Conservation (phyloP, 2,113 vertebrate species). For the Bufo gargarizans region DNA sequence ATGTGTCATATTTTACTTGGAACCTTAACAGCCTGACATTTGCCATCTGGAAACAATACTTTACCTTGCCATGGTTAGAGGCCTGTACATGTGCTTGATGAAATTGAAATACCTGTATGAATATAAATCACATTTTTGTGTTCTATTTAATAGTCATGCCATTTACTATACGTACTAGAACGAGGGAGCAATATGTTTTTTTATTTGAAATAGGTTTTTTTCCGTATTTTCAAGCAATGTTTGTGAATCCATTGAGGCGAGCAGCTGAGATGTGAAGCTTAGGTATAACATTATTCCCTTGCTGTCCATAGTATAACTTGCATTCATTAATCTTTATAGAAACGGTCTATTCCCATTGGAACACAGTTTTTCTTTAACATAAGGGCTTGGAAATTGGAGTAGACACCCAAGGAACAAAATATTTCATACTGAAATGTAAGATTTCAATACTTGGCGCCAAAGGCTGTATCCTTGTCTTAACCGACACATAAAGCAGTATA, state of each 20-base stretch:
- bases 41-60: constrained; percentile 51
- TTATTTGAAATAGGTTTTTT: constrained; percentile 24
- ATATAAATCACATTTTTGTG: constrained; percentile 1
- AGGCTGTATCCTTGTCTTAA: constrained; percentile 35
- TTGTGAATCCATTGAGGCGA: constrained; percentile 9
- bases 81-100: constrained; percentile 23
- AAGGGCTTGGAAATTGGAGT: constrained; percentile 57
- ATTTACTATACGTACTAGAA: neutral
- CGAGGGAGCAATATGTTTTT: neutral
- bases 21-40: constrained; percentile 26
- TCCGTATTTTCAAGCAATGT: constrained; percentile 28
- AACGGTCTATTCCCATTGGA: constrained; percentile 21
- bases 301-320: constrained; percentile 51
- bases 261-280: constrained; percentile 24
- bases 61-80: constrained; percentile 14
- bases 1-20: constrained; percentile 9
- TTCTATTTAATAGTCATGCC: constrained; percentile 2
- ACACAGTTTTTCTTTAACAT: constrained; percentile 56
- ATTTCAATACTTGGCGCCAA: constrained; percentile 40
- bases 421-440: constrained; percentile 48
- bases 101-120: constrained; percentile 36
- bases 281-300: constrained; percentile 58
- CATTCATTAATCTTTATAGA: constrained; percentile 62
- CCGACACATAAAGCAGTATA: neutral
- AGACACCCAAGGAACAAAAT: constrained; percentile 58